Conservation (phyloP, 2,888 invertebrate species). For the Heliconius ismenius region DNA sequence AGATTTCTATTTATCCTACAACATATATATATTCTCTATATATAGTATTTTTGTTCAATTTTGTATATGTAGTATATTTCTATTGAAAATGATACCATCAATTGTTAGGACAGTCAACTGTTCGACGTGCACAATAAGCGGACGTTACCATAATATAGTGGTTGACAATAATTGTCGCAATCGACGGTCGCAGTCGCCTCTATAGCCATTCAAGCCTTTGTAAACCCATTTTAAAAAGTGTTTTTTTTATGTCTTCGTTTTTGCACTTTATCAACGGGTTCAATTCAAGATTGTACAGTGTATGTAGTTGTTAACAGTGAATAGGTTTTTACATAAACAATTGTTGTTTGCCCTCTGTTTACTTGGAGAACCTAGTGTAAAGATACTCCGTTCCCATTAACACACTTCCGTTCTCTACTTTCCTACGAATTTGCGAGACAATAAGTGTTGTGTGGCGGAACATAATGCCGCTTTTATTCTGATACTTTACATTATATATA, state of each 20-base stretch:
- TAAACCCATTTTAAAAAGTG: slow-evolving; percentile 20
- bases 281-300: slow-evolving; percentile 8
- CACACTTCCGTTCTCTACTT: no score
- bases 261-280: background rate
- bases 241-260: slow-evolving; percentile 20
- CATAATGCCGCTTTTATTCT: background rate
- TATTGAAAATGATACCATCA: slow-evolving; percentile 54
- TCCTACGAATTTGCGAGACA: no score
- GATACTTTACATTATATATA: background rate
- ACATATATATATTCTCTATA: background rate
- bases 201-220: slow-evolving; percentile 46
- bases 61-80: slow-evolving; percentile 37
- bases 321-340: background rate
- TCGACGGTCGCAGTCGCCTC: slow-evolving; percentile 50
- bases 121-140: slow-evolving; percentile 73
- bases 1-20: no score
- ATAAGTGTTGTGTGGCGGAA: no score
- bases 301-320: background rate
- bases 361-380: no score
- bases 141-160: slow-evolving; percentile 66
- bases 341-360: background rate
- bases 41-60: background rate
- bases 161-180: slow-evolving; percentile 63
- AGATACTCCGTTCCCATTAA: no score
- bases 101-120: slow-evolving; percentile 58